phyloP scores from a whole-genome alignment of 1,140 invertebrate genomes.

The Drosophila saltans region DNA sequence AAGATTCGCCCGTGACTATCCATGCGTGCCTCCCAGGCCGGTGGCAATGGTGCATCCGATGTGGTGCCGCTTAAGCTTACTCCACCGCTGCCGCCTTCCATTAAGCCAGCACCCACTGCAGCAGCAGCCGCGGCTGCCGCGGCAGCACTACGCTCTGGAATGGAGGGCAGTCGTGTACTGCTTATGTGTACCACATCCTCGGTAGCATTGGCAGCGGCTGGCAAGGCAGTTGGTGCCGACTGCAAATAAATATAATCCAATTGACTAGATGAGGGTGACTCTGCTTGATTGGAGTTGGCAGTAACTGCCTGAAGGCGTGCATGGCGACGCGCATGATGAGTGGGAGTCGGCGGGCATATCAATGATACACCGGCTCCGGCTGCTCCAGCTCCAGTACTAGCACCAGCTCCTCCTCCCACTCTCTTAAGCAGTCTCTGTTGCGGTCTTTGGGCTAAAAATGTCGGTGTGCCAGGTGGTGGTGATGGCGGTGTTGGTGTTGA shows the following conservation, averaged over 20 bases:
- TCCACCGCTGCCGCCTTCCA: constrained; percentile 70
- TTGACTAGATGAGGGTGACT: constrained; percentile 62
- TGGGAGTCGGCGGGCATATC: constrained; percentile 92
- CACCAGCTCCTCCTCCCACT: constrained; percentile 83
- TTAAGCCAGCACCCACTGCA: constrained; percentile 40
- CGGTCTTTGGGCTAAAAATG: constrained; percentile 83
- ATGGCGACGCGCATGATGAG: constrained; percentile 88
- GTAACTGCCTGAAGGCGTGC: constrained; percentile 72
- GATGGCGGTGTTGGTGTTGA: neutral
- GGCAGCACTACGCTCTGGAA: constrained; percentile 87
- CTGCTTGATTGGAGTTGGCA: constrained; percentile 62
- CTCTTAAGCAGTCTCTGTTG: constrained; percentile 85
- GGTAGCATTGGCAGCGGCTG: constrained; percentile 3
- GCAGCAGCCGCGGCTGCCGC: constrained; percentile 57
- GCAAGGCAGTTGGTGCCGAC: constrained; percentile 41
- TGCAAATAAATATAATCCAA: constrained; percentile 61
- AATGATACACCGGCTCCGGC: constrained; percentile 25
- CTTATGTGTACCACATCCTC: constrained; percentile 88
- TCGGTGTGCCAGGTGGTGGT: constrained; percentile 42
- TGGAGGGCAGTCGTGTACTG: constrained; percentile 91
- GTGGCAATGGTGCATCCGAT: constrained; percentile 89
- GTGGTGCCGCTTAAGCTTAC: constrained; percentile 84
- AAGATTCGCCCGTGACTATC: constrained; percentile 96
- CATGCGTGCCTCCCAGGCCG: constrained; percentile 96
- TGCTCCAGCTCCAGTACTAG: constrained; percentile 9